These are phyloP conservation scores for Philonicus albiceps DNA, from an alignment of 2,888 invertebrate genomes.

Conservation along the genomic window DNA sequence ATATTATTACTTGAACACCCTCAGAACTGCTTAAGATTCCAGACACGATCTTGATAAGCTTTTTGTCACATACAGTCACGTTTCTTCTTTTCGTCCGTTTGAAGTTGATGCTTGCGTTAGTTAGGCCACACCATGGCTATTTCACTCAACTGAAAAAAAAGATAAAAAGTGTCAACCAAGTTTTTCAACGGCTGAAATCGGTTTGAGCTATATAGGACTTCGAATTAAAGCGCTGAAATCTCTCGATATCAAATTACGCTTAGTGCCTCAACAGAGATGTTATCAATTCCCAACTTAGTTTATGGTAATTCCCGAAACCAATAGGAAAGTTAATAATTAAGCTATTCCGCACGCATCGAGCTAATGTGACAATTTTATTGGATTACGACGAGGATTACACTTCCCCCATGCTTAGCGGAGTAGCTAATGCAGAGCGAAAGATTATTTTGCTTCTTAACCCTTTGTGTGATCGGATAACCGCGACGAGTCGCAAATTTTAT, in stretches of 20 bases:
- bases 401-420: neutral
- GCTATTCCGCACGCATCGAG: slow-evolving; percentile 24
- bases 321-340: slow-evolving; percentile 32
- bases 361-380: slow-evolving; percentile 4
- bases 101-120: slow-evolving; percentile 10
- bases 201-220: neutral
- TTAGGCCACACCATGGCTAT: slow-evolving; percentile 9
- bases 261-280: neutral
- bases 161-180: slow-evolving; percentile 24
- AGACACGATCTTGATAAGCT: slow-evolving; percentile 39
- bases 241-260: neutral
- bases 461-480: slow-evolving; percentile 1
- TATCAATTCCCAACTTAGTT: slow-evolving; percentile 36
- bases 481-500: neutral
- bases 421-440: neutral
- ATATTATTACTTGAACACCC: slow-evolving; percentile 41
- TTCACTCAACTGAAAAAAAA: slow-evolving; percentile 31
- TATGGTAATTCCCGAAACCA: slow-evolving; percentile 32
- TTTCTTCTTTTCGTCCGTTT: slow-evolving; percentile 39
- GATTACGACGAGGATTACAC: neutral
- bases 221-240: neutral
- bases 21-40: slow-evolving; percentile 28
- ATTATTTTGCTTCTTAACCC: neutral
- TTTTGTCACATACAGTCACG: slow-evolving; percentile 42
- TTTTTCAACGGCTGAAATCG: neutral